Percentiles rank a stretch among this genome's conserved stretches.
These are phyloP conservation scores for Drosophila ananassae DNA, from an alignment of 1,140 invertebrate genomes.

Conservation along the genomic window DNA sequence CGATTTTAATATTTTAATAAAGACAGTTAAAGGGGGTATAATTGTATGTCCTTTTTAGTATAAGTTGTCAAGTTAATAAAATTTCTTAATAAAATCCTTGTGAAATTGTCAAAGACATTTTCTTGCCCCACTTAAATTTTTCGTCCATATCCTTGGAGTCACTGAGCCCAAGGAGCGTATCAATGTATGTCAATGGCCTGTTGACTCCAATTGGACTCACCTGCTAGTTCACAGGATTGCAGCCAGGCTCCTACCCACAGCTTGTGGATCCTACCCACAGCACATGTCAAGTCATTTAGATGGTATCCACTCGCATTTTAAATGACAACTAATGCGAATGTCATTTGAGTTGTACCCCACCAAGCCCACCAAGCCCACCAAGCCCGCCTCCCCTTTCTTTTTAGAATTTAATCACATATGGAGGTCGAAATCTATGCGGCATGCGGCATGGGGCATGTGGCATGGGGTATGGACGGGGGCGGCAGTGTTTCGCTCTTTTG, in stretches of 20 bases:
- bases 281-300: constrained; percentile 51
- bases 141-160: background rate
- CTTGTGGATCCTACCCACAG: background rate
- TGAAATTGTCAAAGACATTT: background rate
- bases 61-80: too few species aligned
- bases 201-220: constrained; percentile 58
- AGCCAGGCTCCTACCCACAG: constrained; percentile 6
- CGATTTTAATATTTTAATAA: constrained; percentile 9
- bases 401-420: constrained; percentile 43
- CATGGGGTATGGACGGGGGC: background rate
- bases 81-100: too few species aligned
- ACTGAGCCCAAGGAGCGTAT: constrained; percentile 58
- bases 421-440: background rate
- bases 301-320: constrained; percentile 66
- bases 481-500: constrained; percentile 31
- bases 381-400: background rate
- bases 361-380: background rate
- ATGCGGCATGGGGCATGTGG: background rate
- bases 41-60: background rate
- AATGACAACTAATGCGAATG: constrained; percentile 75
- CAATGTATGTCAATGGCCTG: constrained; percentile 75
- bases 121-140: background rate
- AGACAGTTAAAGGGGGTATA: background rate
- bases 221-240: constrained; percentile 7
- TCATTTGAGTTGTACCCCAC: constrained; percentile 44